Base-by-base conservation (phyloP, 1,140 invertebrate genomes). In the Pygmarrhopalites habei region DNA sequence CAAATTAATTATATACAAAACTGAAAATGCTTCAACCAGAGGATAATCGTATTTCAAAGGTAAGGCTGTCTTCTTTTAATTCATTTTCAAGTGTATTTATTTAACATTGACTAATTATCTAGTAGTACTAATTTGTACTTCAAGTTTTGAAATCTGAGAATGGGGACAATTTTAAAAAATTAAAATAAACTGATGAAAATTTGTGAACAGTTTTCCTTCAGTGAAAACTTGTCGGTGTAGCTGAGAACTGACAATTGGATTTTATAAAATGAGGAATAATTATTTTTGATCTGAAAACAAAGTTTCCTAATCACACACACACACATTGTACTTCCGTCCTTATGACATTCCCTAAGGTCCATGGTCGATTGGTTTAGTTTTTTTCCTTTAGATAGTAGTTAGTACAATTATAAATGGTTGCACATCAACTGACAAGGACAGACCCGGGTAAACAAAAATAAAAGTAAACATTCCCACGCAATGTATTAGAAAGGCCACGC, bases 31-130 rank as follows among this genome's bases (percentile, higher is more conserved):
- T 67, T 7, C 57, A 43, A 14, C 43, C 60, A 41, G 65, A 67
- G 32, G 53, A 56, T 47, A 67, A 63, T 59, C 32, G 65, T 41
- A 67, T 67, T 58, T 63, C 65, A 28, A 64, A 64, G 65, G 65
- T 67, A 64, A 67, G 39, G 12, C 25, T 30, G 2, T 43, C 3
- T 41, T 35, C 17, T 21, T 49, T 10, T 49, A 19, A 49, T 14
- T 23, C 10, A 7, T 49, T 49, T 23, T n/a, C 12, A 7, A n/a
- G 21, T 14, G 10, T 10, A 49, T 23, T 49, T 49, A 10, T 49
- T 14, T 10, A 15, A 10, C 10, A 12, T 7, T 49, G 7, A 23
- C 46, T 49, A 15, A 14, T 39, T 39, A 21, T 14, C 12, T 10
- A 19, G 21, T 49, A n/a, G 21, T 19, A n/a, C 21, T 49, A 23